Evolutionary conservation across 2,113 vertebrate genomes (phyloP), one percentile per base, ranked within the genome.

Genomic region (Lipophrys pholis): DNA sequence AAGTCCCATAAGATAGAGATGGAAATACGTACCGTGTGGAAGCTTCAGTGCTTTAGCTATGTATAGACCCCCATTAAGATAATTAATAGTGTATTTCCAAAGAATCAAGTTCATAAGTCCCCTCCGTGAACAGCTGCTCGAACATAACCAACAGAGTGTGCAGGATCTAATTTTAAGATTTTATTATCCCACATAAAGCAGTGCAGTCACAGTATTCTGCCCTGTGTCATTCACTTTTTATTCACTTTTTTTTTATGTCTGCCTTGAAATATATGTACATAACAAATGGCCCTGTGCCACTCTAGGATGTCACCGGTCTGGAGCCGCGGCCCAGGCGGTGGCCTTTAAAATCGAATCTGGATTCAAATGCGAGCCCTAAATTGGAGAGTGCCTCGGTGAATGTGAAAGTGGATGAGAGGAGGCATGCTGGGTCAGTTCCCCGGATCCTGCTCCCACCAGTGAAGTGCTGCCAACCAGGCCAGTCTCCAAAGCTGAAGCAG

Each of bases 401-500:
- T 59, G 46, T 53, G 17, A 68, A 76, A 70, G n/a, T 63, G 46
- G 10, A 51, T 50, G 17, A 66, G 58, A 55, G 15, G 16, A 74
- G 57, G 35, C 61, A 58, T 53, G 70, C 71, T 67, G 77, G 74
- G 80, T 81, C 75, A 79, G 41, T 54, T 88, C 86, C 83, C 80
- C 11, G n/a, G 73, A 60, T 70, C 68, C 54, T 17, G 63, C 15
- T 48, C 59, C 55, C 46, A 45, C 55, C 57, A 79, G 53, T 83
- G 72, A 83, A 81, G 83, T 58, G 17, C 57, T 86, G 75, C 86
- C 83, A 88, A 83, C 41, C 73, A 71, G 78, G 68, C 72, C 69
- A 42, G 1, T 42, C 53, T 73, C 73, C 55, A 78, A 69, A 63
- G 8, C 39, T 0, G 6, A 64, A 48, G 52, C 57, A 66, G 56